These are phyloP conservation scores for Apamea sordens DNA, from an alignment of 2,888 invertebrate species.

Conservation along the genomic window DNA sequence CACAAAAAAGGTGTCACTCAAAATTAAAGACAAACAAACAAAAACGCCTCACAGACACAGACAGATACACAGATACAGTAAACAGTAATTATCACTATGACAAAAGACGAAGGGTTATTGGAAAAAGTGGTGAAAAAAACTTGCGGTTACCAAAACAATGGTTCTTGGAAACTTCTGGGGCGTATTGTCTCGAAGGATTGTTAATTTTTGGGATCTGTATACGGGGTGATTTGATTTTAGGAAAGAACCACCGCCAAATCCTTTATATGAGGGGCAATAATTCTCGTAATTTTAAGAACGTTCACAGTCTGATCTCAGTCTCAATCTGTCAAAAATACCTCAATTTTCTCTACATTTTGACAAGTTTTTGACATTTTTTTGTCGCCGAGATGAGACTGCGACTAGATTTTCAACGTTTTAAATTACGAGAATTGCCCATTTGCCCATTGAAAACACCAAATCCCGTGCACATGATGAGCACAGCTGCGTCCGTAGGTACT, in stretches of 20 bases:
- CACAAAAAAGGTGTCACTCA: conserved; percentile 61
- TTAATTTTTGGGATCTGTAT: conserved; percentile 72
- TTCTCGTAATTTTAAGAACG: too few relatives aligned
- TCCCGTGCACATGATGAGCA: too few relatives aligned
- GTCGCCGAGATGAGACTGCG: too few relatives aligned
- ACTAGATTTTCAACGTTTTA: too few relatives aligned
- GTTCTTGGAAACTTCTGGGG: conserved; percentile 77
- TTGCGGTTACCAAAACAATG: conserved; percentile 79
- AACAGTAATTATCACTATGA: conserved; percentile 77
- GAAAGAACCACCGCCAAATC: neutral
- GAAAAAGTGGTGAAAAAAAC: conserved; percentile 69
- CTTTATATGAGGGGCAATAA: too few relatives aligned
- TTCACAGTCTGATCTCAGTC: too few relatives aligned
- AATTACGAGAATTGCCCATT: too few relatives aligned
- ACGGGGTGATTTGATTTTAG: conserved; percentile 67
- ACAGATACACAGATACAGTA: conserved; percentile 50
- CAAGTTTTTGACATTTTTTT: too few relatives aligned
- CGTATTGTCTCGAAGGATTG: conserved; percentile 77
- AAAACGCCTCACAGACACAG: conserved; percentile 48
- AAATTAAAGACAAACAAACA: conserved; percentile 61
- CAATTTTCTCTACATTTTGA: too few relatives aligned
- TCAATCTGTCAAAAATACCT: too few relatives aligned
- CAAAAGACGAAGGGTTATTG: conserved; percentile 69
- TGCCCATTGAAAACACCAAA: too few relatives aligned
- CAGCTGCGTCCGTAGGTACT: too few relatives aligned